These are phyloP conservation scores for Cephalopholis sonnerati DNA, from an alignment of 2,113 vertebrate genomes.

Conservation along the genomic window DNA sequence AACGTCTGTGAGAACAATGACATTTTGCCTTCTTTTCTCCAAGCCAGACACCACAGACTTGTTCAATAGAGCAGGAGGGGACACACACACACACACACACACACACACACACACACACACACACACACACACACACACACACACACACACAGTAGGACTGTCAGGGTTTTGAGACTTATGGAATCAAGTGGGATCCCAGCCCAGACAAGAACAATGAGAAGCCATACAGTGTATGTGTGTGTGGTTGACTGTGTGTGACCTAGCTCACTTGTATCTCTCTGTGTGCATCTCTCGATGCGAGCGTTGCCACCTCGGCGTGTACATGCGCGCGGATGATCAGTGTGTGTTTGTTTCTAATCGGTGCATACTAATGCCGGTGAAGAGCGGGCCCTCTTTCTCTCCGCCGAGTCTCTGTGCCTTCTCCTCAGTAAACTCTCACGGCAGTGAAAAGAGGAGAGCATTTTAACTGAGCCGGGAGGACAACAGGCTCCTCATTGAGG, in stretches of 20 bases:
- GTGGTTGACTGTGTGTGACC: constrained; percentile 40
- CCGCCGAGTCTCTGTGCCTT: constrained; percentile 57
- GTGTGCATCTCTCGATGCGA: constrained; percentile 16
- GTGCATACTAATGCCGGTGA: constrained; percentile 72
- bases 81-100: constrained; percentile 46
- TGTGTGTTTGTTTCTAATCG: constrained; percentile 69
- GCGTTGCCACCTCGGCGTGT: constrained; percentile 32
- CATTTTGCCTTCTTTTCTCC: constrained; percentile 77
- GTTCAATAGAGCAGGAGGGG: constrained; percentile 68
- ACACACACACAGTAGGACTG: constrained; percentile 69
- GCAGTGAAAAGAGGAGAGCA: constrained; percentile 76
- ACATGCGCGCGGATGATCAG: constrained; percentile 26
- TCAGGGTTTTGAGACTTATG: constrained; percentile 76
- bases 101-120: constrained; percentile 46
- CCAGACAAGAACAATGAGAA: constrained; percentile 74
- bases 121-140: constrained; percentile 41
- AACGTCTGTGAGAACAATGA: constrained; percentile 80
- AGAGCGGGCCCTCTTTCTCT: constrained; percentile 57
- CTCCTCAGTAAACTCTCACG: constrained; percentile 77
- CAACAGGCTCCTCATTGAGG: constrained; percentile 82
- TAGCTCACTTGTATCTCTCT: constrained; percentile 51
- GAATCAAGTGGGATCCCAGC: constrained; percentile 78
- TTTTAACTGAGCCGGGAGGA: constrained; percentile 71
- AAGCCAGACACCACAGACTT: constrained; percentile 77
- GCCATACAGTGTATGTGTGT: constrained; percentile 43